A percentile compares a stretch with the other conserved stretches of the same genome.
phyloP scores from a whole-genome alignment of 92 coral and sea anemone genomes.

The Micromussa lordhowensis region DNA sequence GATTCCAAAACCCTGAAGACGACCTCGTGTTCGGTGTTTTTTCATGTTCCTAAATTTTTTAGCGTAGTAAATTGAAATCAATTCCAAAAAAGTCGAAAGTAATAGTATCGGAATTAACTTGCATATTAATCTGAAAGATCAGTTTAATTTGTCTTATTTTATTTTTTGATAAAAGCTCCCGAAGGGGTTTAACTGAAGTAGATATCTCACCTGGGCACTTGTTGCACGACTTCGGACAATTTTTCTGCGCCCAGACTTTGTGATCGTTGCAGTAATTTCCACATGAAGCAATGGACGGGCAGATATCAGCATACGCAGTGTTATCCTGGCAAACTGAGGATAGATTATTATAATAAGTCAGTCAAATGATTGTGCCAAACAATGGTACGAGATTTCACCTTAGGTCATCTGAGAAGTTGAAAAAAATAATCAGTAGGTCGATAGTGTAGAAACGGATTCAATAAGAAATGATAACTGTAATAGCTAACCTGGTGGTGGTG shows the following conservation, averaged over 20 bases:
- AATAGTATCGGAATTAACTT: background rate
- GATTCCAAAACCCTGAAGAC: too few relatives aligned
- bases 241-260: slow-evolving; percentile 23
- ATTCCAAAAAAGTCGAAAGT: too few relatives aligned
- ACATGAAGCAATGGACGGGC: slow-evolving; percentile 26
- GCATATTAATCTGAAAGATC: background rate
- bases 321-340: background rate
- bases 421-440: background rate
- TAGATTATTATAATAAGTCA: background rate
- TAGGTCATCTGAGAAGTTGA: too few relatives aligned
- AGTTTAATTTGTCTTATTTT: too few relatives aligned
- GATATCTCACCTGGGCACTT: background rate
- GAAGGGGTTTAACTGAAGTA: background rate
- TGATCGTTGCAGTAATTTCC: slow-evolving; percentile 26
- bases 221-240: slow-evolving; percentile 24
- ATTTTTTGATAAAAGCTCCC: too few relatives aligned
- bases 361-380: too few relatives aligned
- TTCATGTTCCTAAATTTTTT: too few relatives aligned
- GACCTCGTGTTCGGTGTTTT: too few relatives aligned
- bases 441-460: background rate
- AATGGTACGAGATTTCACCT: too few relatives aligned
- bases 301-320: slow-evolving; percentile 29
- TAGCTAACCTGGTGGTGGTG: background rate
- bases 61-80: too few relatives aligned
- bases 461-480: background rate